phyloP scores from a whole-genome alignment of 30 jellyfish, hydroid and myxozoan species.

The Sanderia malayensis region DNA sequence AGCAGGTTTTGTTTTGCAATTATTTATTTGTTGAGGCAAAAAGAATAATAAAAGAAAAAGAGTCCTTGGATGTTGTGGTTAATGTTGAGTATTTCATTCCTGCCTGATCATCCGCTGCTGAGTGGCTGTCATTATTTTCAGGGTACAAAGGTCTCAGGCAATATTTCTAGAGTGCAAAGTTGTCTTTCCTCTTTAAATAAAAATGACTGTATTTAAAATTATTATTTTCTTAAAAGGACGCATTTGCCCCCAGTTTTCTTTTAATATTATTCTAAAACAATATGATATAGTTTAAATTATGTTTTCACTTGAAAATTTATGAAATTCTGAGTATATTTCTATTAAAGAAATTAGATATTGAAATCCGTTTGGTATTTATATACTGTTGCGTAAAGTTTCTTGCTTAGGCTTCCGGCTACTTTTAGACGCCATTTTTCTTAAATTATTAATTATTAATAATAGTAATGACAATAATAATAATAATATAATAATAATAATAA shows the following conservation, averaged over 20 bases:
- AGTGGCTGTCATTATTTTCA: neutral
- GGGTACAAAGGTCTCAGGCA: slow-evolving; percentile 7
- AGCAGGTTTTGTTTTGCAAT: slow-evolving; percentile 3
- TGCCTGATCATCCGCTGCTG: slow-evolving; percentile 6
- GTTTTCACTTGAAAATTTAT: too few relatives aligned
- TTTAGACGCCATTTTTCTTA: too few relatives aligned
- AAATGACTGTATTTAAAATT: slow-evolving; percentile 8
- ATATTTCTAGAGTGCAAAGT: slow-evolving; percentile 6
- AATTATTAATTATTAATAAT: too few relatives aligned
- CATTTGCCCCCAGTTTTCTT: slow-evolving; percentile 34
- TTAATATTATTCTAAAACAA: too few relatives aligned
- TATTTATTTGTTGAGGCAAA: slow-evolving; percentile 4
- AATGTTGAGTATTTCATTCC: slow-evolving; percentile 7
- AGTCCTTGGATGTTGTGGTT: slow-evolving; percentile 5
- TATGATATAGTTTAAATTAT: too few relatives aligned
- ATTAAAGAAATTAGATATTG: too few relatives aligned
- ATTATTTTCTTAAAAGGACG: slow-evolving; percentile 21
- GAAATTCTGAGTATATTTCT: too few relatives aligned
- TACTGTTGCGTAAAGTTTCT: too few relatives aligned
- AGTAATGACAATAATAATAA: too few relatives aligned
- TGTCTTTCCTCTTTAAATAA: slow-evolving; percentile 3
- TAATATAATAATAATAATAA: too few relatives aligned
- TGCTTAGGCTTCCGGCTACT: too few relatives aligned
- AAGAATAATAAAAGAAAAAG: neutral
- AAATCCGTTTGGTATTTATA: too few relatives aligned